Percentiles rank a stretch among this genome's conserved stretches.
phyloP scores from a whole-genome alignment of 2,113 vertebrate species.

The Geothlypis trichas region DNA sequence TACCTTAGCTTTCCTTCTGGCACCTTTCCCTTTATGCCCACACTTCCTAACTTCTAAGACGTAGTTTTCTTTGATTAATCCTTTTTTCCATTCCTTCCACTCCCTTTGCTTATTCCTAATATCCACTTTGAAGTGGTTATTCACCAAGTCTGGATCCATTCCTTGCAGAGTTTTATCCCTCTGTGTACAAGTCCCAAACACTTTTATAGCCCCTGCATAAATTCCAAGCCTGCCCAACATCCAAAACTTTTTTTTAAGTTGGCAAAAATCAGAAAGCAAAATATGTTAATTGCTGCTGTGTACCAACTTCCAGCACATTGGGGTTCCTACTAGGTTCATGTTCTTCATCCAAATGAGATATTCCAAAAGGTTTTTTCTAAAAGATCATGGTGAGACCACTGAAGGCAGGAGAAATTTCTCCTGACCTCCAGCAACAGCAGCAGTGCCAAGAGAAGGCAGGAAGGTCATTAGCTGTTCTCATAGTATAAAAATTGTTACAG shows the following conservation, averaged over 20 bases:
- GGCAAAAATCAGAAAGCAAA: not conserved
- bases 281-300: not conserved
- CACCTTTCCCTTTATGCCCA: conserved; percentile 28
- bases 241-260: not conserved
- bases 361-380: not conserved
- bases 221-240: not conserved
- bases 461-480: conserved; percentile 28
- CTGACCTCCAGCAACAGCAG: not conserved
- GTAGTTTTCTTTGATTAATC: conserved; percentile 34
- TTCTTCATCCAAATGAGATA: not conserved
- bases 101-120: conserved; percentile 17
- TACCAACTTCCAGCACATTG: not conserved
- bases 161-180: not conserved
- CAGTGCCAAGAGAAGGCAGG: conserved; percentile 25
- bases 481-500: conserved; percentile 31
- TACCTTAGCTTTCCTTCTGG: conserved; percentile 13
- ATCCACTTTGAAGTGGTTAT: conserved; percentile 40
- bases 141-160: not conserved
- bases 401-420: not conserved
- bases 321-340: not conserved
- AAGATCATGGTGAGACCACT: not conserved
- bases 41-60: conserved; percentile 9
- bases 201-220: not conserved
- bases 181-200: not conserved
- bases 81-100: conserved; percentile 37